Evolutionary conservation across 1,140 invertebrate species (phyloP).

Genomic region (Zaprionus lachaisei): DNA sequence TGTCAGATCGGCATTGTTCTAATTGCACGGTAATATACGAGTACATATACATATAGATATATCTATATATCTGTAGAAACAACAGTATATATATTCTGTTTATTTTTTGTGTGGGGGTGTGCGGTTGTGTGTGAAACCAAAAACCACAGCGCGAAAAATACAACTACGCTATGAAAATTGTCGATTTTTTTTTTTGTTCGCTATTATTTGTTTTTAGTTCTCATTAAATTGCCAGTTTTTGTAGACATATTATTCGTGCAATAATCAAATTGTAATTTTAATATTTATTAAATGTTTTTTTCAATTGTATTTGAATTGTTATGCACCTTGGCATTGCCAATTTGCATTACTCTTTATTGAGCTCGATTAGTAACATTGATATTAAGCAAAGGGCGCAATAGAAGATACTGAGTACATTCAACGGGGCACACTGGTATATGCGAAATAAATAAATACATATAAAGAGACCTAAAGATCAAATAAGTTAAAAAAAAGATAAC

Average conservation of each 20-base stretch:
- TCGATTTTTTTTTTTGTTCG: constrained; percentile 13
- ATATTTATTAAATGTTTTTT: background rate
- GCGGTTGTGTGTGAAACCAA: constrained; percentile 14
- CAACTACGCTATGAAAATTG: constrained; percentile 27
- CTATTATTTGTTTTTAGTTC: constrained; percentile 8
- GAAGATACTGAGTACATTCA: too few relatives aligned
- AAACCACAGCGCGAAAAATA: constrained; percentile 30
- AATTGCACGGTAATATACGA: constrained; percentile 25
- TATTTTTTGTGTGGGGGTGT: background rate
- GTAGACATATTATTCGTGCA: background rate
- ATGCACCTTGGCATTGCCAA: background rate
- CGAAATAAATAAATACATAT: too few relatives aligned
- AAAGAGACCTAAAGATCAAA: too few relatives aligned
- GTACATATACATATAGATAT: background rate
- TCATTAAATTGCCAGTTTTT: constrained; percentile 18
- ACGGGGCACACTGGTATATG: too few relatives aligned
- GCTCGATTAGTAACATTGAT: background rate
- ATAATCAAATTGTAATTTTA: constrained; percentile 7
- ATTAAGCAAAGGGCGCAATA: too few relatives aligned
- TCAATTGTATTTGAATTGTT: background rate
- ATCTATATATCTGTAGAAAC: background rate
- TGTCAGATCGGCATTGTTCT: constrained; percentile 28
- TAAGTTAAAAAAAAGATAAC: too few relatives aligned
- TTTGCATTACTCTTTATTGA: background rate
- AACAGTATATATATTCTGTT: constrained; percentile 6